Percentiles rank a stretch among this genome's conserved stretches.
These are phyloP conservation scores for Deilephila elpenor DNA, from an alignment of 2,888 invertebrate genomes.

Conservation along the genomic window DNA sequence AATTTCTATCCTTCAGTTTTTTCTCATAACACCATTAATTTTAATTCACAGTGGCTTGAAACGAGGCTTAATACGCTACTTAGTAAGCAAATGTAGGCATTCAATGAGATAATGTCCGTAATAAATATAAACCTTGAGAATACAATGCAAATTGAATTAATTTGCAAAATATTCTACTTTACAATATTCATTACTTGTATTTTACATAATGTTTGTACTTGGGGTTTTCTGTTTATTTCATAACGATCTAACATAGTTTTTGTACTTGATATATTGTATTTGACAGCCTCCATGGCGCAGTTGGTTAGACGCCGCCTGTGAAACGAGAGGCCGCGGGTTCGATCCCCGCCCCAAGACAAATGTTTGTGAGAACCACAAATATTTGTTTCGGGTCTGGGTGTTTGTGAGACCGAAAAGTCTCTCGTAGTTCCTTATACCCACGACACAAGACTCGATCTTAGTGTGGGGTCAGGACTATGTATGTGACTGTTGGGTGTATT, in stretches of 20 bases:
- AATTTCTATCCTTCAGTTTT: not conserved
- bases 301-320: no score
- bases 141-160: constrained; percentile 13
- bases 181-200: not conserved
- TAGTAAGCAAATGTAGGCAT: constrained; percentile 24
- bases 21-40: not conserved
- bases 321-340: no score
- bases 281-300: no score
- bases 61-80: constrained; percentile 5
- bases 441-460: no score
- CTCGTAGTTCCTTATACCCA: no score
- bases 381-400: no score
- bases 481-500: no score
- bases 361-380: no score
- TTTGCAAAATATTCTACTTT: constrained; percentile 15
- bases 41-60: not conserved
- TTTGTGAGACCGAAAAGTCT: no score
- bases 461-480: no score
- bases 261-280: no score
- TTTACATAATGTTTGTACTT: not conserved
- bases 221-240: not conserved
- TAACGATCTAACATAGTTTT: not conserved
- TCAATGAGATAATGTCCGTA: constrained; percentile 7
- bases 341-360: no score
- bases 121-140: constrained; percentile 23